Evolutionary conservation across 2,797 vertebrate species (phyloP).

Genomic region (Botia almorhae): DNA sequence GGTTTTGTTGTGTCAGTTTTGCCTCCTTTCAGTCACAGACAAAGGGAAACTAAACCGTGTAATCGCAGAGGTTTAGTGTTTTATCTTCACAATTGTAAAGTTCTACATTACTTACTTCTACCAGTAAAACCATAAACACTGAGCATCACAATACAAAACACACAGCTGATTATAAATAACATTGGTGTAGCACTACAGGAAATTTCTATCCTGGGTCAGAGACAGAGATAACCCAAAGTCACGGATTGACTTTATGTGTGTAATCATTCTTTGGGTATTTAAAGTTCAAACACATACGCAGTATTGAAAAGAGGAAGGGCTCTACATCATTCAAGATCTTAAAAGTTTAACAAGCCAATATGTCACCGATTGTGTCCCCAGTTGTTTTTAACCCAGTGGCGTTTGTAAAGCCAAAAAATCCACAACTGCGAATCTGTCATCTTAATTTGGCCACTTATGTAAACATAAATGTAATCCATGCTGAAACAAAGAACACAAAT

Average conservation of each 20-base stretch:
- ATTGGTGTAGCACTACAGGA: neutral
- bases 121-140: neutral
- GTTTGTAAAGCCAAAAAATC: neutral
- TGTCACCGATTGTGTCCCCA: constrained; percentile 34
- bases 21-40: constrained; percentile 23
- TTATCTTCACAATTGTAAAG: constrained; percentile 1
- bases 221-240: constrained; percentile 26
- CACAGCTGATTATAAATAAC: neutral
- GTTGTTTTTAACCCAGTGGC: constrained; percentile 12
- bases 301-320: neutral
- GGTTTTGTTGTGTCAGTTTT: constrained; percentile 22
- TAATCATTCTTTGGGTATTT: constrained; percentile 6
- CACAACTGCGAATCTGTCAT: neutral
- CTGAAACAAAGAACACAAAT: neutral
- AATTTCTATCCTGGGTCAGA: neutral
- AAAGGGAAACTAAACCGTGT: constrained; percentile 15
- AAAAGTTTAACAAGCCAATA: constrained; percentile 41
- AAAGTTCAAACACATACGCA: constrained; percentile 39
- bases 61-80: constrained; percentile 26
- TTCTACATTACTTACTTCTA: neutral
- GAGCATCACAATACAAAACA: neutral
- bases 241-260: constrained; percentile 5
- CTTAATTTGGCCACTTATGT: neutral
- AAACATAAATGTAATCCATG: neutral
- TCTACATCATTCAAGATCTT: constrained; percentile 12